Evolutionary conservation across 2,113 vertebrate genomes (phyloP).

Genomic region (Caracal caracal): DNA sequence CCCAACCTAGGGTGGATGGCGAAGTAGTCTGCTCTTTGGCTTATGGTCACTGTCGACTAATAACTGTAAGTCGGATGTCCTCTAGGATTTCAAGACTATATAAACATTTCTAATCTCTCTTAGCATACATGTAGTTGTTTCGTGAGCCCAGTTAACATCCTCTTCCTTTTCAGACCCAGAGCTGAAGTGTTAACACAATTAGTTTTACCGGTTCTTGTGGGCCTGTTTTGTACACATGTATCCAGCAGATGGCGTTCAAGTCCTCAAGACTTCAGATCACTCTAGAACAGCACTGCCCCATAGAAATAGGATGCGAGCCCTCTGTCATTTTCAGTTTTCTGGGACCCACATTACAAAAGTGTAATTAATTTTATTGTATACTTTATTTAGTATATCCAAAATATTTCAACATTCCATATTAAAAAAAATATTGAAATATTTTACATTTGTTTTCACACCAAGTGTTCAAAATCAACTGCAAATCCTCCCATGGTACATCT

Average conservation of each 20-base stretch:
- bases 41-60: neutral
- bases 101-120: neutral
- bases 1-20: neutral
- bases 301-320: neutral
- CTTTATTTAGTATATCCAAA: neutral
- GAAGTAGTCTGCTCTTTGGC: neutral
- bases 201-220: neutral
- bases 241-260: conserved; percentile 69
- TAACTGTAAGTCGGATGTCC: neutral
- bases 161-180: neutral
- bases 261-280: neutral
- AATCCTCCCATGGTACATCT: neutral
- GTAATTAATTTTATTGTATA: neutral
- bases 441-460: neutral
- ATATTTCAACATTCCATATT: neutral
- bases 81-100: neutral
- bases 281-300: neutral
- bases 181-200: neutral
- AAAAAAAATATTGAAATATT: neutral
- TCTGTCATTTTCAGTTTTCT: neutral
- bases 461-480: neutral
- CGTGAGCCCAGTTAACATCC: neutral
- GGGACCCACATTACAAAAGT: neutral
- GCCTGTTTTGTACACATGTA: neutral
- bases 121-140: neutral